Conservation (phyloP, 2,797 vertebrate genomes). For the Podarcis siculus region DNA sequence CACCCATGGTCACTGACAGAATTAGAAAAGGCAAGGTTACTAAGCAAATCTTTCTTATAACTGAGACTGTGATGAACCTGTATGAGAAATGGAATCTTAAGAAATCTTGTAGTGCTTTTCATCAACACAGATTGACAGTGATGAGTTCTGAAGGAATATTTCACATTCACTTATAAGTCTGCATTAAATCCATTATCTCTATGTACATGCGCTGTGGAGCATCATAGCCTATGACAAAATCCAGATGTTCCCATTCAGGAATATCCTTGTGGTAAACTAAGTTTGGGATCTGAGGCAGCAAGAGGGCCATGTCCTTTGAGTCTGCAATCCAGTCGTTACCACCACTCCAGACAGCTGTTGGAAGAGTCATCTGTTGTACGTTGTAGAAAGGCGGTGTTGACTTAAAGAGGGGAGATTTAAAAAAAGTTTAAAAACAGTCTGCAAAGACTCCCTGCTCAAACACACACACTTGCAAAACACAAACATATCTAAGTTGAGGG, state of each 20-base stretch:
- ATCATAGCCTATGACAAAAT: constrained; percentile 96
- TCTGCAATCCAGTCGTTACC: constrained; percentile 90
- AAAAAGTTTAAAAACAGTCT: neutral
- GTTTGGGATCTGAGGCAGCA: constrained; percentile 86
- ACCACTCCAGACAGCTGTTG: constrained; percentile 88
- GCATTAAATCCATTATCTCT: constrained; percentile 86
- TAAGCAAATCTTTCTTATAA: no score
- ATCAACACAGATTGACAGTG: neutral
- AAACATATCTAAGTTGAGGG: no score
- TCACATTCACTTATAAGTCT: constrained; percentile 68
- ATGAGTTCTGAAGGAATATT: constrained; percentile 1
- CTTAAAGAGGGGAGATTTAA: constrained; percentile 67
- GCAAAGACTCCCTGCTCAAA: neutral
- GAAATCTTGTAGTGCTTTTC: no score
- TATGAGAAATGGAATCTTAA: no score
- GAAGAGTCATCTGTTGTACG: constrained; percentile 85
- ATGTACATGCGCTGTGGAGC: constrained; percentile 87
- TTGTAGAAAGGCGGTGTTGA: constrained; percentile 85
- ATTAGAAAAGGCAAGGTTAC: no score
- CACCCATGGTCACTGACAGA: no score
- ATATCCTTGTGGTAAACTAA: constrained; percentile 87
- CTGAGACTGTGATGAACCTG: no score
- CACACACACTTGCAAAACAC: no score
- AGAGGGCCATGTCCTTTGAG: constrained; percentile 80
- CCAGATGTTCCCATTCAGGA: constrained; percentile 91